These are phyloP conservation scores for Gonatopus flavifemur DNA, from an alignment of 1,140 invertebrate genomes.

Conservation along the genomic window DNA sequence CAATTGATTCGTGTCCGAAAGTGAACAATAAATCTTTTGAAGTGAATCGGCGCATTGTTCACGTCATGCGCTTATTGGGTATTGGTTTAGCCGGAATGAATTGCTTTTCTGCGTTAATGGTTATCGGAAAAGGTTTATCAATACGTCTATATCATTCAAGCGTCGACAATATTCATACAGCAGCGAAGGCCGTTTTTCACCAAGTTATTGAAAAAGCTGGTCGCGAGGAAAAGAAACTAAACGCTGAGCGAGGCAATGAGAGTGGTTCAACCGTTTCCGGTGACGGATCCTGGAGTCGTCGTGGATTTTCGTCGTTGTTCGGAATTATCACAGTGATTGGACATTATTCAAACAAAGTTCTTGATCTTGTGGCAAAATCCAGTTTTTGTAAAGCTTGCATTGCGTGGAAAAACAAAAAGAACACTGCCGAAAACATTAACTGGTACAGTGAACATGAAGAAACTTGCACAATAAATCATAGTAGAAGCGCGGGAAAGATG, in stretches of 20 bases:
- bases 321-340: conserved; percentile 16
- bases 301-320: conserved; percentile 12
- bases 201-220: conserved; percentile 6
- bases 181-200: background rate
- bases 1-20: conserved; percentile 2
- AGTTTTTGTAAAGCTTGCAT: conserved; percentile 13
- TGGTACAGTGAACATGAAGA: background rate
- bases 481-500: conserved; percentile 19
- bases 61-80: too few species aligned
- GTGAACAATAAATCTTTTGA: too few species aligned
- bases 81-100: conserved; percentile 3
- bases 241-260: background rate
- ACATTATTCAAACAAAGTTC: background rate
- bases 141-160: conserved; percentile 1
- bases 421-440: background rate
- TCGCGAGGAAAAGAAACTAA: conserved; percentile 10
- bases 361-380: background rate
- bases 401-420: conserved; percentile 3
- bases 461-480: conserved; percentile 8
- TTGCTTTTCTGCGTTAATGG: conserved; percentile 1
- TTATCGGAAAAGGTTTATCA: background rate
- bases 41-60: too few species aligned
- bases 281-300: too few species aligned
- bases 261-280: conserved; percentile 21
- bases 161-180: too few species aligned